Conservation (phyloP, 2,888 invertebrate species). For the Thecocarcelia acutangulata region DNA sequence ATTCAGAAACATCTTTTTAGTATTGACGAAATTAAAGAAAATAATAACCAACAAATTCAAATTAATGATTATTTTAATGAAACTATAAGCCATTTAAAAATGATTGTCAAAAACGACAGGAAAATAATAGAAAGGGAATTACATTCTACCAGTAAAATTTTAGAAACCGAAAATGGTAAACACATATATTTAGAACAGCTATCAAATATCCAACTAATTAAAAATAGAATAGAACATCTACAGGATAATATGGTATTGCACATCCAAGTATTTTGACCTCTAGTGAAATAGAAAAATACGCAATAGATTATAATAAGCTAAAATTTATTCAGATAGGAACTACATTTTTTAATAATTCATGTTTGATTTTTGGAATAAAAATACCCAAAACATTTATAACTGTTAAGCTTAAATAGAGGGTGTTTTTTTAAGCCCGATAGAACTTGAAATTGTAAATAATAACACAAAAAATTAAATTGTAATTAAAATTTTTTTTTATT, state of each 20-base stretch:
- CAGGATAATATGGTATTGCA: slow-evolving; percentile 19
- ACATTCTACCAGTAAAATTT: background rate
- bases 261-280: slow-evolving; percentile 6
- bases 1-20: background rate
- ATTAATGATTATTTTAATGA: slow-evolving; percentile 2
- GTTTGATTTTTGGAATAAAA: slow-evolving; percentile 3
- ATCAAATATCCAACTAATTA: slow-evolving; percentile 24
- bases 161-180: too few species aligned
- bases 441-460: too few species aligned
- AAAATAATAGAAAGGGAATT: background rate
- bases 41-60: background rate
- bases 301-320: slow-evolving; percentile 9
- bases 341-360: slow-evolving; percentile 4
- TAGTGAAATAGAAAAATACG: slow-evolving; percentile 12
- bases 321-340: slow-evolving; percentile 15
- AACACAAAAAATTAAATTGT: too few species aligned
- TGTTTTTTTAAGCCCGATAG: too few species aligned
- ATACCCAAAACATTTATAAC: slow-evolving; percentile 5
- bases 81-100: background rate
- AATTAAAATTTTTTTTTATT: too few species aligned
- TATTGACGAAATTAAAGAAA: background rate
- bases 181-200: background rate
- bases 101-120: background rate
- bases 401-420: too few species aligned
- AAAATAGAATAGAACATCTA: slow-evolving; percentile 31